phyloP scores from a whole-genome alignment of 2,888 invertebrate species.

The Apoda limacodes region DNA sequence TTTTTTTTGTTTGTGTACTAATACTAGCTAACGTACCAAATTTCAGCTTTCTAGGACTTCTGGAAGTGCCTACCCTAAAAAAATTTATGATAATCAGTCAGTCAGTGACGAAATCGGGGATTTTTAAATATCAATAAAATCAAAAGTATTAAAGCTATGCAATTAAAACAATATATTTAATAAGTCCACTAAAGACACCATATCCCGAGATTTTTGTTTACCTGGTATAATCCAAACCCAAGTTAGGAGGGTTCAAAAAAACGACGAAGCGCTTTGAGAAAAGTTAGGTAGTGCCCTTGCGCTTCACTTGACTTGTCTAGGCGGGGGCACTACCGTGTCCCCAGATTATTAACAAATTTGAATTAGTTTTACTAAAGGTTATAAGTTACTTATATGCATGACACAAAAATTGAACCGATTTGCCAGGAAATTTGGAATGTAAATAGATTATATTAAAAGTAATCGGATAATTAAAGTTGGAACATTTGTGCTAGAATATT shows the following conservation, averaged over 20 bases:
- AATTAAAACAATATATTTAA: not conserved
- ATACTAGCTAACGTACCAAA: not conserved
- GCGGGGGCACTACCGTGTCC: conserved; percentile 3
- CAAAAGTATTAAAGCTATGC: not conserved
- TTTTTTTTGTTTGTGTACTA: no score
- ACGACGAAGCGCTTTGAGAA: not conserved
- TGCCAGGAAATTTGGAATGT: no score
- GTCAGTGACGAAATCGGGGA: not conserved
- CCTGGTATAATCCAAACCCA: conserved; percentile 1
- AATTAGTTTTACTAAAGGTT: no score
- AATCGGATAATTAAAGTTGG: no score
- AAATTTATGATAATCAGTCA: not conserved
- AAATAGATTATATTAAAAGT: no score
- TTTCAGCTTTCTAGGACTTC: not conserved
- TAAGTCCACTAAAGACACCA: not conserved
- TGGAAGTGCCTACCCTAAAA: not conserved
- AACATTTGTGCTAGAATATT: no score
- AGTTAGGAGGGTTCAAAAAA: conserved; percentile 1
- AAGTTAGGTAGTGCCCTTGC: not conserved
- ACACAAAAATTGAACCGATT: no score
- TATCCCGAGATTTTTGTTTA: not conserved
- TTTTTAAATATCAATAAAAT: not conserved
- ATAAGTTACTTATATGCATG: no score
- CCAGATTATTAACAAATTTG: no score
- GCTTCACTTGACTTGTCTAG: not conserved